Evolutionary conservation across 2,113 vertebrate genomes (phyloP), one percentile per base, ranked within the genome.

Genomic region (Ageneiosus marmoratus): DNA sequence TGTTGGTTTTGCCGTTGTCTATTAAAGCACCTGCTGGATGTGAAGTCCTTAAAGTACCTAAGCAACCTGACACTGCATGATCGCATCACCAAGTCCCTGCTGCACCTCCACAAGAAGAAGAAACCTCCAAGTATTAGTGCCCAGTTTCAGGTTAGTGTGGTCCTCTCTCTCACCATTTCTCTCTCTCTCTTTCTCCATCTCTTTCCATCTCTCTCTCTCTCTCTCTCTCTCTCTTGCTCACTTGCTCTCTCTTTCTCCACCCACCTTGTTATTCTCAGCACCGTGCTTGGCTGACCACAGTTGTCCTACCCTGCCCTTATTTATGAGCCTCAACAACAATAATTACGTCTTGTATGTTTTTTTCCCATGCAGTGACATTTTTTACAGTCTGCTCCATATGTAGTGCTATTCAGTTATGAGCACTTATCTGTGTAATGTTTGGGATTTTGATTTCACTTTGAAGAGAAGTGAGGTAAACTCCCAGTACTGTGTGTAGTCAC

Each of bases 41-140:
- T 99, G 82, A 98, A 96, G 91, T 98, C 98, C 29, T 94, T 99
- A 83, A 99, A 98, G 91, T 97, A 99, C 90, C 93, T 99, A 80
- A 95, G 95, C 5, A 97, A 95, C 86, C 91, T 99, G 92, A 98
- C 97, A 0, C 91, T 99, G 22, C 98, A 99, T 0, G 98, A 99
- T 91, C 97, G 97, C 79, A 99, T 98, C 84, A 99, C 98, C 82
- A 99, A 99, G 88, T 99, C 98, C 20, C 94, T 99, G 81, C 95
- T 99, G 51, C 98, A 99, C 88, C 95, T 99, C 75, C 97, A 99
- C 88, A 99, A 99, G 94, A 99, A 99, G 93, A 99, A 99, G 91
- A 99, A 99, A 78, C 97, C 98, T 0, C 98, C 97, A 76, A 99
- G 98, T 83, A 99, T 99, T 91, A 99, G 98, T 0, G 98, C 98